These are phyloP conservation scores for Triplophysa siluroides DNA, from an alignment of 2,113 vertebrate species.

Conservation along the genomic window DNA sequence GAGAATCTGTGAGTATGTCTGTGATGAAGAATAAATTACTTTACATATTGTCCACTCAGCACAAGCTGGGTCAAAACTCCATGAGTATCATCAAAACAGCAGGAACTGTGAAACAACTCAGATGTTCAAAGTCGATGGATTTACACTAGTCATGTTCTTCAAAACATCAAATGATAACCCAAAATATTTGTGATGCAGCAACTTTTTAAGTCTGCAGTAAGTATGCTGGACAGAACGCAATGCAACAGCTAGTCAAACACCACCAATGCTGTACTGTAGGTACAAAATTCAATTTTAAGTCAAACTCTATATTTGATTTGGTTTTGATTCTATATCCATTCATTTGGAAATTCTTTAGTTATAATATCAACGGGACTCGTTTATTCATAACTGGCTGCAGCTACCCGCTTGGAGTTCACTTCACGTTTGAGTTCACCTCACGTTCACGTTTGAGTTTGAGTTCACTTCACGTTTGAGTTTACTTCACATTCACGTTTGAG, in stretches of 20 bases:
- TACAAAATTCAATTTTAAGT: background rate
- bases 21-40: background rate
- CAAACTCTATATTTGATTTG: too few relatives aligned
- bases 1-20: conserved; percentile 4
- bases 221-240: background rate
- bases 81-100: conserved; percentile 2
- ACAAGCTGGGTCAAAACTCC: conserved; percentile 4
- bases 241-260: background rate
- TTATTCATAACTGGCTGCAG: too few relatives aligned
- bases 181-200: background rate
- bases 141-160: background rate
- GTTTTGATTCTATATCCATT: too few relatives aligned
- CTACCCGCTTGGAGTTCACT: too few relatives aligned
- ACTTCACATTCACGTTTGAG: too few relatives aligned
- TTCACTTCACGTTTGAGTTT: too few relatives aligned
- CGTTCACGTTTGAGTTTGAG: too few relatives aligned
- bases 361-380: too few relatives aligned
- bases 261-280: background rate
- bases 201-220: background rate
- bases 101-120: background rate
- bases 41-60: conserved; percentile 2
- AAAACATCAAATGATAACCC: background rate
- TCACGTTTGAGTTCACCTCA: too few relatives aligned
- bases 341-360: too few relatives aligned
- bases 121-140: conserved; percentile 1